Evolutionary conservation across 2,113 vertebrate genomes (phyloP).

Genomic region (Martes martes): DNA sequence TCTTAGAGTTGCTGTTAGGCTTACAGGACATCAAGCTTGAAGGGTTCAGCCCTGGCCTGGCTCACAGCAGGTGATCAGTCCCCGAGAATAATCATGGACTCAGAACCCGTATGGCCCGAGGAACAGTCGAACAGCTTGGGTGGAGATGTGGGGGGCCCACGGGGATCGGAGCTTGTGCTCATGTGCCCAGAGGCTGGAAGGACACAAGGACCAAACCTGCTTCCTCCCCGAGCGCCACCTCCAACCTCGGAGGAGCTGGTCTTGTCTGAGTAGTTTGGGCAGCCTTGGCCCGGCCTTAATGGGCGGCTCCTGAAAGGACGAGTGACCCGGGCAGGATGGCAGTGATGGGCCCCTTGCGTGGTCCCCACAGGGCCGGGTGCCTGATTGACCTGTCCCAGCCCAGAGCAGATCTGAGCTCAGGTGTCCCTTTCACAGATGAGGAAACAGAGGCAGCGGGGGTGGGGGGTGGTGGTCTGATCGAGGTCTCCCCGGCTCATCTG

Average conservation of each 20-base stretch:
- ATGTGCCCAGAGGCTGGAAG: neutral
- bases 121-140: neutral
- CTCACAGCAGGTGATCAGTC: neutral
- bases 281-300: no score
- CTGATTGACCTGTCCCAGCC: neutral
- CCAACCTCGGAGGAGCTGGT: neutral
- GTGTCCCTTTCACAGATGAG: neutral
- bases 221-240: neutral
- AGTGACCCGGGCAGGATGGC: accelerated
- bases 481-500: neutral
- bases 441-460: no score
- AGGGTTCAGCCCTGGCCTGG: no score
- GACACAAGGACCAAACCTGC: no score
- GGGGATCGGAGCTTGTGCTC: neutral
- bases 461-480: accelerated
- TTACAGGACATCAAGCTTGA: accelerated
- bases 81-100: neutral
- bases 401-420: no score
- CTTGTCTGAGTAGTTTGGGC: neutral
- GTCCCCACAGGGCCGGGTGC: no score
- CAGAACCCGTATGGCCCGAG: neutral
- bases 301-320: neutral
- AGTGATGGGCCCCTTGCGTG: no score
- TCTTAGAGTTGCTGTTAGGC: neutral
- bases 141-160: neutral